Percentiles rank a stretch among this genome's conserved stretches.
These are phyloP conservation scores for Illadopsis cleaveri DNA, from an alignment of 2,113 vertebrate genomes.

Conservation along the genomic window DNA sequence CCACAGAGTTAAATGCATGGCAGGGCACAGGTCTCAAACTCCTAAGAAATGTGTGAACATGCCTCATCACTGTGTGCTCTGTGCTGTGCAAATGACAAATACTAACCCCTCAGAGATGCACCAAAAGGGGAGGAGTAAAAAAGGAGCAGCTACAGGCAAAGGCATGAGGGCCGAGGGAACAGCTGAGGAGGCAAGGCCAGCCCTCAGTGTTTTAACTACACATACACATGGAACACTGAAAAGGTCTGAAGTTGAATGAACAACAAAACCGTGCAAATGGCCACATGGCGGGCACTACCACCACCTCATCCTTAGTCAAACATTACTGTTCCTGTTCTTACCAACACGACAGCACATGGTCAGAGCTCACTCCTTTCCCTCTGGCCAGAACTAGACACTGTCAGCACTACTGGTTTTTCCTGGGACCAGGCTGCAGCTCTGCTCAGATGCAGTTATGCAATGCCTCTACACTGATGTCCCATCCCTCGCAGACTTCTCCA, in stretches of 20 bases:
- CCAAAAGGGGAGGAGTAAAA: neutral
- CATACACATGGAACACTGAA: neutral
- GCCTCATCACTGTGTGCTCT: neutral
- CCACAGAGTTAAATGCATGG: neutral
- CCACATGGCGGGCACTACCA: neutral
- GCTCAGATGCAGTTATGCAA: neutral
- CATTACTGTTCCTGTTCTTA: neutral
- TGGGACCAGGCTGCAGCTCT: neutral
- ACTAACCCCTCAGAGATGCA: neutral
- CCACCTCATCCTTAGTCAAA: neutral
- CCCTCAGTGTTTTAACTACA: neutral
- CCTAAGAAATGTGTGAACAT: neutral
- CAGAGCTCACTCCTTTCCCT: neutral
- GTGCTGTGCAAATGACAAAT: neutral
- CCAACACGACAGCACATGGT: fast-evolving
- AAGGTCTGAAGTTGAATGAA: neutral
- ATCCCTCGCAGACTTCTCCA: neutral
- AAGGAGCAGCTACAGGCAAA: neutral
- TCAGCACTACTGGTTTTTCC: neutral
- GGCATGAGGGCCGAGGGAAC: neutral
- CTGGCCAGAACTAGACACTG: neutral
- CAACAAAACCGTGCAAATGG: neutral
- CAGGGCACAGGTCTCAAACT: neutral
- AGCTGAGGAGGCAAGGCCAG: neutral
- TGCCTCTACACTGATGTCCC: neutral